Percentiles rank a stretch among this genome's conserved stretches.
These are phyloP conservation scores for Sceliomorpha sp. DNA, from an alignment of 2,888 invertebrate genomes.

Conservation along the genomic window DNA sequence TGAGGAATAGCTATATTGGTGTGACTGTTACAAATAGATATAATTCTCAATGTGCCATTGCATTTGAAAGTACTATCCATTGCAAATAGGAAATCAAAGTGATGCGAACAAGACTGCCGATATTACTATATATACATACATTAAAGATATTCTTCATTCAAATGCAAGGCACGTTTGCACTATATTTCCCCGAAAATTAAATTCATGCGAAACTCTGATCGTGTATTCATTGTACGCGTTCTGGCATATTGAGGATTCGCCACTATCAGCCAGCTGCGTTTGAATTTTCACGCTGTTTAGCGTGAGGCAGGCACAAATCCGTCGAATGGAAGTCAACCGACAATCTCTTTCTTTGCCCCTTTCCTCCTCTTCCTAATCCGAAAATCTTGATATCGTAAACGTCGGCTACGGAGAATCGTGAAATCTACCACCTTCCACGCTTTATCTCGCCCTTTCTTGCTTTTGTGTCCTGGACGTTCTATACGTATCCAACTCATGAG, in stretches of 20 bases:
- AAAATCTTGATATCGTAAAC: conserved; percentile 27
- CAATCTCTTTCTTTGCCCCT: too few relatives aligned
- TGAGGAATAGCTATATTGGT: too few relatives aligned
- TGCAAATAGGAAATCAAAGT: conserved; percentile 25
- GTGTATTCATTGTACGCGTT: conserved; percentile 70
- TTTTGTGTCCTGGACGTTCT: conserved; percentile 25
- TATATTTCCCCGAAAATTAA: conserved; percentile 75
- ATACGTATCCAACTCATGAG: conserved; percentile 41
- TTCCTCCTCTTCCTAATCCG: too few relatives aligned
- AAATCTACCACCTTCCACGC: conserved; percentile 14
- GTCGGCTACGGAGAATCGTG: conserved; percentile 3
- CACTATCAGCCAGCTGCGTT: conserved; percentile 34
- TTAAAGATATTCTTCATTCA: conserved; percentile 54
- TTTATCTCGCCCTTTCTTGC: conserved; percentile 2
- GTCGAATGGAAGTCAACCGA: conserved; percentile 10
- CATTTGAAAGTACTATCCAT: too few relatives aligned
- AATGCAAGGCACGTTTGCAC: conserved; percentile 67
- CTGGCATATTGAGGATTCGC: conserved; percentile 48
- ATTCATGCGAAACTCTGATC: conserved; percentile 71
- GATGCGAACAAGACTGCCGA: conserved; percentile 4
- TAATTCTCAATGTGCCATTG: too few relatives aligned
- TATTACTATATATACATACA: conserved; percentile 14
- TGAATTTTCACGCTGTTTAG: conserved; percentile 32
- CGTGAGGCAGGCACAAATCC: background rate
- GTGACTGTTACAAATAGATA: too few relatives aligned